Base-by-base conservation (phyloP, 2,888 invertebrate genomes). In the Luffia ferchaultella region DNA sequence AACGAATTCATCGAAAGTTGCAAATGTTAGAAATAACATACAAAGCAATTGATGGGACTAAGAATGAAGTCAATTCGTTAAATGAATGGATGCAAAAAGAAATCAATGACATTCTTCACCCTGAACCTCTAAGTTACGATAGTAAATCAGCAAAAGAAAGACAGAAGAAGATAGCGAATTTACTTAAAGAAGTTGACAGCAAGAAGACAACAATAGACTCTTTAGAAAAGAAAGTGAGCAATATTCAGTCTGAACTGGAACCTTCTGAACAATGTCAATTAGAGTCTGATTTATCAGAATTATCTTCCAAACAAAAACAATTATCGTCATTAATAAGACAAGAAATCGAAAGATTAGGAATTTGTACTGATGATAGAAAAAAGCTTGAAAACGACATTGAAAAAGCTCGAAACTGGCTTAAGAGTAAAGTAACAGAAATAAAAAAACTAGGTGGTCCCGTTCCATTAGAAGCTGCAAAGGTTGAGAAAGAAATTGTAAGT, bases 171-270 rank as follows among this genome's bases (percentile, higher is more conserved):
- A 76, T 92, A 43, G 93, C 92, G 64, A 88, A 88, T 49, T 76
- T 93, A 50, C 76, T 93, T 48, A 93, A 93, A 72, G 96, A 96
- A 72, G 89, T 93, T 1, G 93, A 95, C 61, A 90, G 92, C 7
- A 95, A 95, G 69, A 90, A 92, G 62, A 88, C 92, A 0, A 86
- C 93, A 2, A 90, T 93, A 52, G 93, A 95, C 60, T 91, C 93
- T 0, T 76, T 97, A 19, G 91, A 93, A 60, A 93, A 93, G 71
- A 90, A 95, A 53, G 89, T 95, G 15, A 88, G 89, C 54, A 93
- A 93, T 57, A 91, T 96, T 78, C 90, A 92, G 62, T 89, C 92
- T 53, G 96, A 96, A 68, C 72, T 97, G 41, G 96, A 96, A 68
- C 89, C 92, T 3, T 88, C 89, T 0, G 97, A 97, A 70, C 90